A percentile compares a stretch with the other conserved stretches of the same genome.
Conservation (phyloP, 2,888 invertebrate genomes). For the Heliothis peltigera region DNA sequence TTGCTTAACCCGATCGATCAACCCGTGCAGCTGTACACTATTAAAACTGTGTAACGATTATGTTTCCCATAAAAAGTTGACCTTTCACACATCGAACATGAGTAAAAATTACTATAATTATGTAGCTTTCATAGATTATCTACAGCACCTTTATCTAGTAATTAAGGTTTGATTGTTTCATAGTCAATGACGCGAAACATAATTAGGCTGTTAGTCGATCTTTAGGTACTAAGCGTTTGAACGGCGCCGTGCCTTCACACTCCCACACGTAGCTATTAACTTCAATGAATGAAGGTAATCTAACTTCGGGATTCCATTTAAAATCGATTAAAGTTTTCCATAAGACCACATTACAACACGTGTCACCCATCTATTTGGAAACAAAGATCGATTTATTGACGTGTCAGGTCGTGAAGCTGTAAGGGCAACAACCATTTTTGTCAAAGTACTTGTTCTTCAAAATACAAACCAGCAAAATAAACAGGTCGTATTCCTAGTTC, state of each 20-base stretch:
- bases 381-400: conserved; percentile 8
- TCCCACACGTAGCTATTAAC: conserved; percentile 39
- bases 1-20: too few species aligned
- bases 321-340: conserved; percentile 50
- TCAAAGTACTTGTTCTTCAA: conserved; percentile 3
- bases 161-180: conserved; percentile 45
- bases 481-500: conserved; percentile 21
- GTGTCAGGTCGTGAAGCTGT: background rate
- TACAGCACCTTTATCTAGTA: conserved; percentile 18
- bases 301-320: conserved; percentile 37
- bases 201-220: conserved; percentile 52
- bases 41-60: conserved; percentile 15
- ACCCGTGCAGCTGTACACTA: too few species aligned
- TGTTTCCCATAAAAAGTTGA: conserved; percentile 11
- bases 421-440: background rate
- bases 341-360: conserved; percentile 12
- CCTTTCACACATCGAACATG: conserved; percentile 16
- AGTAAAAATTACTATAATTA: conserved; percentile 33
- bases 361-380: conserved; percentile 12
- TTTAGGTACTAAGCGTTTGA: conserved; percentile 4
- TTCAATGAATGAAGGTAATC: conserved; percentile 39
- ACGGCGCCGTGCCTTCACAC: conserved; percentile 22
- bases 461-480: conserved; percentile 24
- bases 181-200: conserved; percentile 37
- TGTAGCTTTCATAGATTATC: conserved; percentile 23